Evolutionary conservation across 2,888 invertebrate genomes (phyloP), one percentile per base, ranked within the genome.

Genomic region (Quadroppia sp.): DNA sequence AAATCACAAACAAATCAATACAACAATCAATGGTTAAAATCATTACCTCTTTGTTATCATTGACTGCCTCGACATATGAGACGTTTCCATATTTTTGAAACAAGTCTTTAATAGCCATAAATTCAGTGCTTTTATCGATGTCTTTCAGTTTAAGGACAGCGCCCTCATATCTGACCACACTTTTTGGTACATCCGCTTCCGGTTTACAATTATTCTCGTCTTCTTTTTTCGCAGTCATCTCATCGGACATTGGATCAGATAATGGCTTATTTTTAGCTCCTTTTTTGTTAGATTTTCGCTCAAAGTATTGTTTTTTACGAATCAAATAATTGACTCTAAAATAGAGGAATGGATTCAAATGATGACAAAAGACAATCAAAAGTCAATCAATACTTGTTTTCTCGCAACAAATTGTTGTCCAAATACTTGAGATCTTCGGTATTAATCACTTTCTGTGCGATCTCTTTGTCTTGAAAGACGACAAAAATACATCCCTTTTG

Each of bases 401-500:
- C 76, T 50, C 75, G 76, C 36, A 78, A 67, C 76, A 88, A 88
- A 79, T 90, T 88, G 1, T 92, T 91, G 80, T 88, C 87, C 72
- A 87, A 85, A 78, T 87, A 91, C 79, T 90, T 89, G 6, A 90
- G 83, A 48, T 83, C 83, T 78, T 90, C 88, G 25, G 85, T 83
- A 25, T 87, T 87, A 48, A 93, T 82, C 81, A 94, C 92, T 76
- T 88, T 88, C 79, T 91, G 88, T 2, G 93, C 92, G 80, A 88
- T 87, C 73, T 94, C 94, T 72, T 87, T 85, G 40, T 88, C 89
- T 79, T 88, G 87, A 82, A 96, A 98, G 6, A 91, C 90, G 13
- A 89, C 88, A 82, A 95, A 96, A 70, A 95, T 89, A 1, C 97
- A 97, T 71, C 97, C 98, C 84, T 97, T 79, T 67, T 67, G 2